Evolutionary conservation across 2,888 invertebrate genomes (phyloP), one percentile per base, ranked within the genome.

Genomic region (Hypselothyrea guttata): DNA sequence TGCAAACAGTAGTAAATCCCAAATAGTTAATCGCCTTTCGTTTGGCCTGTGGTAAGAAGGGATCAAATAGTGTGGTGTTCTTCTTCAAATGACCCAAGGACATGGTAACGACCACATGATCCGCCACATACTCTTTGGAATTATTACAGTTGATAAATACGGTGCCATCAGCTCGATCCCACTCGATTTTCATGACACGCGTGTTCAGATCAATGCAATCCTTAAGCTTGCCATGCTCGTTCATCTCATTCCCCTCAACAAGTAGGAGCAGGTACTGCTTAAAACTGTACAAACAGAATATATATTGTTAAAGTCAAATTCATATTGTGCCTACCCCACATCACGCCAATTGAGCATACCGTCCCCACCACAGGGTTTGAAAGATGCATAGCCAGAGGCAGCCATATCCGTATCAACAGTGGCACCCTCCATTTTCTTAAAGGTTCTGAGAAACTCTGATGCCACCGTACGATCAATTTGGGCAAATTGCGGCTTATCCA

Each of bases 311-410:
- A 7, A 28, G 40, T 44, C 18, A 8, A 5, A 13, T 1, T 12
- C 18, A 15, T 13, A 18, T 9, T 22, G 11, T 2, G 0, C 7
- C 30, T 49, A 75, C 64, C 95, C 95, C 59, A 90, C 91, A 28
- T 92, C 91, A 67, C 93, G 94, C 95, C 95, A 96, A 82, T 93
- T 92, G 1, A 94, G 88, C 68, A 93, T 87, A 22, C 89, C 89
- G 81, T 94, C 93, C 1, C 96, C 96, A 3, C 93, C 92, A 82
- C 94, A 94, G 0, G 90, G 89, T 91, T 92, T 90, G 79, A 92
- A 93, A 56, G 93, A 92, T 13, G 93, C 90, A 90, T 92, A 90
- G 92, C 95, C 90, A 78, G 91, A 84, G 90, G 92, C 91, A 81
- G 93, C 90, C 67, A 94, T 91, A 89, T 94, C 64, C 4, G 47